Evolutionary conservation across 2,113 vertebrate genomes (phyloP).

Genomic region (Telmatochromis brachygnathus): DNA sequence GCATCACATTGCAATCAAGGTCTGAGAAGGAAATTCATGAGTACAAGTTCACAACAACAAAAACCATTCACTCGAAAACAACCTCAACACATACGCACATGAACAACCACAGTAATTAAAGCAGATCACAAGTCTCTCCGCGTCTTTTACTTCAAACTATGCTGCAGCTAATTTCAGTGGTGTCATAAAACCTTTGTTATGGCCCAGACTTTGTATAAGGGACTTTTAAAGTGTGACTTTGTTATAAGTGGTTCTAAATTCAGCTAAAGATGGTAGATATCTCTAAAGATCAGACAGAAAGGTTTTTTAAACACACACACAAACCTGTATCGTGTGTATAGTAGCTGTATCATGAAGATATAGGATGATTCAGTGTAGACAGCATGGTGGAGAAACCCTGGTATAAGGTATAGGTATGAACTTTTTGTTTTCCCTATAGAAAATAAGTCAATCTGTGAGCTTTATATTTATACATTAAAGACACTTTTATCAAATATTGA

Average conservation of each 20-base stretch:
- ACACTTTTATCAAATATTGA: not conserved
- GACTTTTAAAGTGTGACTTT: not conserved
- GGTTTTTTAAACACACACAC: not conserved
- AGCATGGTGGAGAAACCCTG: not conserved
- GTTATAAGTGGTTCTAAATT: not conserved
- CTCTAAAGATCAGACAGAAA: not conserved
- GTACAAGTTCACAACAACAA: not conserved
- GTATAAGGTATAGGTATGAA: not conserved
- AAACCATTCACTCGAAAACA: not conserved
- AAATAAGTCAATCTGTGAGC: not conserved
- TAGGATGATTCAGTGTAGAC: not conserved
- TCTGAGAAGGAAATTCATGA: not conserved
- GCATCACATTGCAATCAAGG: not conserved
- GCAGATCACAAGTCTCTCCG: not conserved
- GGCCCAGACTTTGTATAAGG: not conserved
- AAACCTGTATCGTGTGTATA: not conserved
- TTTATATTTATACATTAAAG: not conserved
- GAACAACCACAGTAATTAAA: not conserved
- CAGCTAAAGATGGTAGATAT: not conserved
- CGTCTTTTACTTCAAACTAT: not conserved
- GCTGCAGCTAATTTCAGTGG: not conserved
- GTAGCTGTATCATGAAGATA: not conserved
- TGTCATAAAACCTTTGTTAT: not conserved
- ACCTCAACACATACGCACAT: not conserved
- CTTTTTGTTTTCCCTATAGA: not conserved